phyloP scores from a whole-genome alignment of 1,140 invertebrate genomes.

The Drosophila mayri region DNA sequence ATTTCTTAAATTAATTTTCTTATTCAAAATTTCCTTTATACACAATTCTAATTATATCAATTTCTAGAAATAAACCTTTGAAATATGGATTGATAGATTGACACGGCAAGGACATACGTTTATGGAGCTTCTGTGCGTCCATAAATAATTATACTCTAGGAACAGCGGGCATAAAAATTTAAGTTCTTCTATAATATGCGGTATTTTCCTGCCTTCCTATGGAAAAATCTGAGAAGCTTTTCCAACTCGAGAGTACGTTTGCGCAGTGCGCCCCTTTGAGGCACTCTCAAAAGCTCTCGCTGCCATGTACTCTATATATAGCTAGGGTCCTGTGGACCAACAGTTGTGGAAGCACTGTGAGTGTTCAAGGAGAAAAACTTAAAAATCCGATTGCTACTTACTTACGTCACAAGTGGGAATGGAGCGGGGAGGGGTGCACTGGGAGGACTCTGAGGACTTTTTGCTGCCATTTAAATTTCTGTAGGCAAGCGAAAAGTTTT shows the following conservation, averaged over 20 bases:
- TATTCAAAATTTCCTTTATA: no score
- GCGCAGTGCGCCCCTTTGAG: background rate
- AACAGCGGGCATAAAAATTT: background rate
- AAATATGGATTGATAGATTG: background rate
- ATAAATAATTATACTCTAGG: background rate
- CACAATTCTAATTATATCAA: no score
- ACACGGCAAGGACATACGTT: background rate
- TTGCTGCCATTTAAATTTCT: constrained; percentile 20
- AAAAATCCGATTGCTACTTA: constrained; percentile 24
- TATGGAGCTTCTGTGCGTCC: background rate
- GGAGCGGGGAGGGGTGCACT: constrained; percentile 3
- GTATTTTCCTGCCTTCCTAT: constrained; percentile 1
- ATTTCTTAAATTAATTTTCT: no score
- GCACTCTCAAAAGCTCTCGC: constrained; percentile 4
- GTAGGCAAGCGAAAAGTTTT: constrained; percentile 13
- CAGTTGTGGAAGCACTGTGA: constrained; percentile 11
- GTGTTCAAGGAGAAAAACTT: constrained; percentile 23
- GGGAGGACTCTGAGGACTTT: constrained; percentile 14
- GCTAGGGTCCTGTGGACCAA: constrained; percentile 5
- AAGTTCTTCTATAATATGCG: constrained; percentile 1
- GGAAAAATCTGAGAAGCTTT: constrained; percentile 1
- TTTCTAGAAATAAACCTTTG: background rate
- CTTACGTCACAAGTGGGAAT: constrained; percentile 18
- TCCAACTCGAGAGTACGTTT: constrained; percentile 2
- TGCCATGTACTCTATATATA: constrained; percentile 5